Base-by-base conservation (phyloP, 2,113 vertebrate species). In the Natator depressus region DNA sequence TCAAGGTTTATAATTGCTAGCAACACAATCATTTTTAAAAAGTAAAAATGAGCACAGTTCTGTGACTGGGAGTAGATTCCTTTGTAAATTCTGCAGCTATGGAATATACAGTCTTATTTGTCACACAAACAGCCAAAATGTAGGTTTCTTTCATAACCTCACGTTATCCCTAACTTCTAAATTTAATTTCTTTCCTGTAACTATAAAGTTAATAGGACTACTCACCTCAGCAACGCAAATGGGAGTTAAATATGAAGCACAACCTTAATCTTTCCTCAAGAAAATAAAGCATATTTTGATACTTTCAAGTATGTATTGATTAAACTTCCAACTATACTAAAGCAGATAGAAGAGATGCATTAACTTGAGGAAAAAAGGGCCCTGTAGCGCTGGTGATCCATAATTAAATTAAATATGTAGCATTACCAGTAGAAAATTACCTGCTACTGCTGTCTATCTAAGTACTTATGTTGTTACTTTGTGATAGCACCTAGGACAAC, bases 11-110 rank as follows among this genome's bases (percentile, higher is more conserved):
- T 57, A 51, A 49, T 20, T 81, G 80, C 82, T 54, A 42, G 79
- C 93, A 89, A 14, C 31, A 88, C 14, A 88, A 4, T 84, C 85
- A 80, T 22, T 50, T 54, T 47, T 57, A 80, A 89, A 88, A 92
- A 0, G 89, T 89, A 96, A 95, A 84, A 13, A 90, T 92, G 42
- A 80, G 76, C 24, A 87, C 25, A 80, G 85, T 72, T 42, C 65
- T 79, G 65, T 17, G 53, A 14, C 62, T 49, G 20, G 29, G 55
- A 91, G 53, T 69, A 95, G 87, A 94, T 95, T 91, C 88, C 29
- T 17, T 59, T 19, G 35, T 72, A 85, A 94, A 93, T 85, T 91
- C 59, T 90, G 50, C 75, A 95, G 81, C 88, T 88, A 92, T 57
- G 80, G 79, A 91, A 65, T n/a, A 65, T 35, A 17, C 0, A 50